Evolutionary conservation across 2,797 vertebrate genomes (phyloP).

Genomic region (Hylomyscus alleni): DNA sequence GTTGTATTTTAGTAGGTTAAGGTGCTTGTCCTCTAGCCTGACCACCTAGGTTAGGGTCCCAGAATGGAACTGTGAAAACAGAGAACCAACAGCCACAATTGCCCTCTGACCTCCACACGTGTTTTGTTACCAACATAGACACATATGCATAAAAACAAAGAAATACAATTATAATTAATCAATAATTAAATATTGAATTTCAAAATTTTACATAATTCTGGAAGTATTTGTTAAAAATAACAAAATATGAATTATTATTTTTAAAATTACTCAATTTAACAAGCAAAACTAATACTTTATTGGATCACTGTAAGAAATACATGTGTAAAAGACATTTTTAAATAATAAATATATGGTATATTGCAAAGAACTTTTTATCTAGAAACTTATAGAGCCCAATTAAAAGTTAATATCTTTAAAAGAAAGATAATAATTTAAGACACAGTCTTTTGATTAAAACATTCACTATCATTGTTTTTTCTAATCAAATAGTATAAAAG

Average conservation of each 20-base stretch:
- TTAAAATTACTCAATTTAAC: neutral
- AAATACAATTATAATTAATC: neutral
- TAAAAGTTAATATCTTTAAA: neutral
- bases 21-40: neutral
- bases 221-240: conserved; percentile 11
- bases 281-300: neutral
- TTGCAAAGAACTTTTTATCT: neutral
- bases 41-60: neutral
- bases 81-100: neutral
- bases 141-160: too few species aligned
- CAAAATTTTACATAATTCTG: neutral
- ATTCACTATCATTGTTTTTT: neutral
- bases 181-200: neutral
- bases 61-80: too few species aligned
- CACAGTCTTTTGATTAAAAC: neutral
- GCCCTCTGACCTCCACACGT: neutral
- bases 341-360: neutral
- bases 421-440: neutral
- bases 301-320: neutral
- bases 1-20: too few species aligned
- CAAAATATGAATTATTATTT: conserved; percentile 25
- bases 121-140: neutral
- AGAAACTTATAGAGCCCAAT: neutral
- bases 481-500: neutral
- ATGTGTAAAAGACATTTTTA: neutral